Evolutionary conservation across 2,888 invertebrate genomes (phyloP).

Genomic region (Drosophila nr. fundita): DNA sequence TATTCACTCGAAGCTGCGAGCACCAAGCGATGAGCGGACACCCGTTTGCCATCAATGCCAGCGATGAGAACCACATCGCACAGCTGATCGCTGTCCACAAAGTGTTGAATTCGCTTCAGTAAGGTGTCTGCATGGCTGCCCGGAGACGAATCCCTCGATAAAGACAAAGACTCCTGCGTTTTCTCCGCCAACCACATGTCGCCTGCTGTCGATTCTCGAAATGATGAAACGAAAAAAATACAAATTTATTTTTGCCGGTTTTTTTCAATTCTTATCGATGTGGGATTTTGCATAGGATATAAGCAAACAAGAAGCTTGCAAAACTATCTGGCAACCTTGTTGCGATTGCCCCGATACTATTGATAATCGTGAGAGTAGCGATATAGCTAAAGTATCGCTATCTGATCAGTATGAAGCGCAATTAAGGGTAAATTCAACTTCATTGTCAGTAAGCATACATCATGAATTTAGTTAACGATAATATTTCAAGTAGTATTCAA

Average conservation of each 20-base stretch:
- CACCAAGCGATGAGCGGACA: conserved; percentile 94
- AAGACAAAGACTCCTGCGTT: conserved; percentile 86
- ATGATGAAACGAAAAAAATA: neutral
- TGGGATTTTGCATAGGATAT: too few species aligned
- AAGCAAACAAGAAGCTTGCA: neutral
- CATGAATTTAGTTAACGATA: neutral
- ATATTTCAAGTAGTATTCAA: neutral
- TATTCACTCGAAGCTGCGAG: conserved; percentile 96
- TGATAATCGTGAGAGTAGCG: neutral
- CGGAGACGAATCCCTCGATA: conserved; percentile 89
- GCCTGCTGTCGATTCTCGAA: conserved; percentile 83
- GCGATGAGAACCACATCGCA: too few species aligned
- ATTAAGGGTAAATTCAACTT: neutral
- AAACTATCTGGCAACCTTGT: neutral
- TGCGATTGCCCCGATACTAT: neutral
- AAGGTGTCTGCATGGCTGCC: conserved; percentile 92
- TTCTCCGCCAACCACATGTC: conserved; percentile 81
- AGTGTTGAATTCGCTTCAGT: conserved; percentile 85
- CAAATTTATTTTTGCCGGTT: neutral
- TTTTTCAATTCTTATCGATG: too few species aligned
- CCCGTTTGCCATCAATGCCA: conserved; percentile 87
- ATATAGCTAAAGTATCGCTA: neutral
- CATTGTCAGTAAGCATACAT: neutral
- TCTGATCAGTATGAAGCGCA: neutral
- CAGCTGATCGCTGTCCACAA: too few species aligned